phyloP scores from a whole-genome alignment of 35 echinoderm and acorn worm genomes.

The Apostichopus parvimensis region DNA sequence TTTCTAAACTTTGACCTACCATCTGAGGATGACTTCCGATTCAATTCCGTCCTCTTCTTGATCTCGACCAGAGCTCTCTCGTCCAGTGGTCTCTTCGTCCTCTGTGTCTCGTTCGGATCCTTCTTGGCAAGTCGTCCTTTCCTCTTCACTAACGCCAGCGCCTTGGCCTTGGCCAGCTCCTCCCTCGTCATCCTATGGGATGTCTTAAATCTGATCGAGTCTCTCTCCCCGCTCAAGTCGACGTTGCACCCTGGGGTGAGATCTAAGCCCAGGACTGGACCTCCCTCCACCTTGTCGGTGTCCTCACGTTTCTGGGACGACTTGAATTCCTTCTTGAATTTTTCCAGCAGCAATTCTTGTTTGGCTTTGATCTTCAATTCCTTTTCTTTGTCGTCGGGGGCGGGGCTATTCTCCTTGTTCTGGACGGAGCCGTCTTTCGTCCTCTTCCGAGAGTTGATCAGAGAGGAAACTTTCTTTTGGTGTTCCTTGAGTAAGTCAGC shows the following conservation, averaged over 20 bases:
- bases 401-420: conserved; percentile 42
- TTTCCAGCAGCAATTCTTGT: conserved; percentile 20
- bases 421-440: neutral
- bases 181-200: neutral
- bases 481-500: conserved; percentile 78
- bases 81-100: conserved; percentile 50
- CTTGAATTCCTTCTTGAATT: conserved; percentile 33
- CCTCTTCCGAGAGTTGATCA: conserved; percentile 20
- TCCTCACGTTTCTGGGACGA: neutral
- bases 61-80: conserved; percentile 55
- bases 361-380: neutral
- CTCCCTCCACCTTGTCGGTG: neutral
- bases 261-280: conserved; percentile 20
- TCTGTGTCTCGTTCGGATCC: conserved; percentile 72
- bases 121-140: conserved; percentile 77
- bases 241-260: neutral
- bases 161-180: conserved; percentile 54
- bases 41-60: conserved; percentile 67
- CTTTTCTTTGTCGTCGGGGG: neutral
- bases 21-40: conserved; percentile 47
- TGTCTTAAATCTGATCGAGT: neutral
- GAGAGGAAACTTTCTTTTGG: conserved; percentile 21
- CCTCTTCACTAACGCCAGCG: conserved; percentile 54
- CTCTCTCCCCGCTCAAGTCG: neutral
- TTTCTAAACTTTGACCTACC: conserved; percentile 10